Percentiles rank a stretch among this genome's conserved stretches.
Evolutionary conservation across 1,140 invertebrate genomes (phyloP).

Genomic region (Bradynema listronoti): DNA sequence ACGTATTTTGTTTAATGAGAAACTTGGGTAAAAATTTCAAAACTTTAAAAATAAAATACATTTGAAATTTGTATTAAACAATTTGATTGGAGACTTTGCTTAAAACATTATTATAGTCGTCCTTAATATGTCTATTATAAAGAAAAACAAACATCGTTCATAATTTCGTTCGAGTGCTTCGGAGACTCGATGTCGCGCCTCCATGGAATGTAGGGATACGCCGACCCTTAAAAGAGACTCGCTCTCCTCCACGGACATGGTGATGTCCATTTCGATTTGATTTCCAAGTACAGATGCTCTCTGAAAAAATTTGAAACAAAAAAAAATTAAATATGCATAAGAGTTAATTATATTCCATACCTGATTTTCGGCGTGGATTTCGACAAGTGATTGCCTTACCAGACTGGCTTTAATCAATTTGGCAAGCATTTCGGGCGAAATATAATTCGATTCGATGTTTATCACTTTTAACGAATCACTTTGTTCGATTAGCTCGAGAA

Average conservation of each 20-base stretch:
- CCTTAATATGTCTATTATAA: too few relatives aligned
- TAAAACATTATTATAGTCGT: too few relatives aligned
- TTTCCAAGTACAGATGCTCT: constrained; percentile 54
- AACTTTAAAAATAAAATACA: too few relatives aligned
- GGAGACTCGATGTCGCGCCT: constrained; percentile 53
- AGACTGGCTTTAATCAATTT: constrained; percentile 54
- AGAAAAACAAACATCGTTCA: constrained; percentile 45
- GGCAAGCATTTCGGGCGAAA: constrained; percentile 52
- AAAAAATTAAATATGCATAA: too few relatives aligned
- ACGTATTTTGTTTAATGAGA: neutral
- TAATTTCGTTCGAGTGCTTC: constrained; percentile 55
- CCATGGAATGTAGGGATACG: constrained; percentile 46
- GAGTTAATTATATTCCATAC: constrained; percentile 31
- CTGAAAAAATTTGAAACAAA: too few relatives aligned
- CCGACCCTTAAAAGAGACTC: constrained; percentile 50
- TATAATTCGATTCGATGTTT: constrained; percentile 57
- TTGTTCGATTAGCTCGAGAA: constrained; percentile 50
- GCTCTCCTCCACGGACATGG: constrained; percentile 55
- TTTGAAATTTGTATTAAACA: too few relatives aligned
- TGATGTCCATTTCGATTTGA: constrained; percentile 58
- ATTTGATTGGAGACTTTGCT: too few relatives aligned
- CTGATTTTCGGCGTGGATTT: constrained; percentile 58
- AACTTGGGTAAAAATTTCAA: neutral
- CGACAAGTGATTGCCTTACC: constrained; percentile 47
- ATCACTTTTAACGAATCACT: constrained; percentile 42